A percentile compares a stretch with the other conserved stretches of the same genome.
These are phyloP conservation scores for Eudemis profundana DNA, from an alignment of 2,888 invertebrate species.

Conservation along the genomic window DNA sequence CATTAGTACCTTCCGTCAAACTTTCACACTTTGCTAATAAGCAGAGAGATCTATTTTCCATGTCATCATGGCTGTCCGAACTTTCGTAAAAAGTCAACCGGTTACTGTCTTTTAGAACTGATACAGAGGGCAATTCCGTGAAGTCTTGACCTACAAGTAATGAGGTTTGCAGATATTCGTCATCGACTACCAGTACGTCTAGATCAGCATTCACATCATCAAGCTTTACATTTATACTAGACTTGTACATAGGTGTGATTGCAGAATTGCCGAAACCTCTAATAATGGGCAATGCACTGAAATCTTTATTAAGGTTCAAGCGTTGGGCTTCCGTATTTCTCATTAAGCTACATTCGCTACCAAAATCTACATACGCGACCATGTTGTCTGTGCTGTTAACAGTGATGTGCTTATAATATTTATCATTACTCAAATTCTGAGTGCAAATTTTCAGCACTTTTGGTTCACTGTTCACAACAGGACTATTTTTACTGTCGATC, in stretches of 20 bases:
- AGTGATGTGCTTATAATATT: neutral
- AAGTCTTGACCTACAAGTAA: neutral
- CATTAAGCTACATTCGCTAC: too few relatives aligned
- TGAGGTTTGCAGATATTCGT: neutral
- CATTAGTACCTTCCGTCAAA: neutral
- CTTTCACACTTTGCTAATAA: neutral
- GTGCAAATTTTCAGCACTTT: too few relatives aligned
- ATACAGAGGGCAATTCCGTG: neutral
- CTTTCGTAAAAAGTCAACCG: slow-evolving; percentile 1
- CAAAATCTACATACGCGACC: neutral
- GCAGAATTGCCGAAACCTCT: slow-evolving; percentile 2
- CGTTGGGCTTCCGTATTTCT: neutral
- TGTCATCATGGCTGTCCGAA: neutral
- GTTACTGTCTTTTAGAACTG: slow-evolving; percentile 3
- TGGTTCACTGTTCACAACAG: too few relatives aligned
- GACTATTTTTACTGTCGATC: too few relatives aligned
- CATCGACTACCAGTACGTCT: neutral
- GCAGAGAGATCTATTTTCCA: too few relatives aligned
- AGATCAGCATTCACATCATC: neutral
- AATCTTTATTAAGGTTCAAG: neutral
- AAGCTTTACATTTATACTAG: neutral
- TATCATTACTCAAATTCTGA: too few relatives aligned
- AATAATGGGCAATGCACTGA: neutral
- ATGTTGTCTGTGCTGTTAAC: neutral
- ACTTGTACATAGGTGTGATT: neutral